phyloP scores from a whole-genome alignment of 2,888 invertebrate genomes.

The Watsonalla binaria region DNA sequence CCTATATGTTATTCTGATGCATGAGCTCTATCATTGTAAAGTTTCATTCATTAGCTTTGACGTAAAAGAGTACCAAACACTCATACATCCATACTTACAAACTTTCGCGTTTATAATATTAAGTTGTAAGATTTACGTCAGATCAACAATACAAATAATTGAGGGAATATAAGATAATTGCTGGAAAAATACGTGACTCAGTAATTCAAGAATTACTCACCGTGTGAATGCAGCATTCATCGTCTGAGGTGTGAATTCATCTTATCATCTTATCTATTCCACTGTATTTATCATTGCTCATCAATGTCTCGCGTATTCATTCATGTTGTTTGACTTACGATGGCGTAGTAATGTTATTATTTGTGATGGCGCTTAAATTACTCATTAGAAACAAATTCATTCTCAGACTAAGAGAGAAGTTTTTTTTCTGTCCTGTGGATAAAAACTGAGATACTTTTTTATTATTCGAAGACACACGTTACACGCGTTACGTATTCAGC shows the following conservation, averaged over 20 bases:
- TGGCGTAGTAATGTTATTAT: too few relatives aligned
- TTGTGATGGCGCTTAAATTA: too few relatives aligned
- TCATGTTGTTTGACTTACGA: constrained; percentile 2
- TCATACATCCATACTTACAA: too few relatives aligned
- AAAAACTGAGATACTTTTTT: not conserved
- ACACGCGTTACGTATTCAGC: not conserved
- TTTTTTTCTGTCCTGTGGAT: too few relatives aligned
- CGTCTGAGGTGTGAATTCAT: constrained; percentile 26
- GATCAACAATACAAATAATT: constrained; percentile 3
- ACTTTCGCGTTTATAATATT: too few relatives aligned
- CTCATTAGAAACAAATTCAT: too few relatives aligned
- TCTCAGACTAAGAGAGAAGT: too few relatives aligned
- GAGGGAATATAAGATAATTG: constrained; percentile 27
- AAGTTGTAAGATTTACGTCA: too few relatives aligned
- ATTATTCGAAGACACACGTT: not conserved
- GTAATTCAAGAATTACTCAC: constrained; percentile 36
- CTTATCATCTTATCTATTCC: constrained; percentile 13
- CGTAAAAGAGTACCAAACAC: too few relatives aligned
- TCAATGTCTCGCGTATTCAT: constrained; percentile 5
- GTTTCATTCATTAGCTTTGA: too few relatives aligned
- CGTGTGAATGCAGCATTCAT: constrained; percentile 15
- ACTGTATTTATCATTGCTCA: constrained; percentile 2
- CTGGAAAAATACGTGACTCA: constrained; percentile 40
- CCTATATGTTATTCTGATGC: too few relatives aligned
- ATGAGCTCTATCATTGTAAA: too few relatives aligned